phyloP scores from a whole-genome alignment of 1,140 invertebrate genomes.

The Pseudomyrmex dendroicus region DNA sequence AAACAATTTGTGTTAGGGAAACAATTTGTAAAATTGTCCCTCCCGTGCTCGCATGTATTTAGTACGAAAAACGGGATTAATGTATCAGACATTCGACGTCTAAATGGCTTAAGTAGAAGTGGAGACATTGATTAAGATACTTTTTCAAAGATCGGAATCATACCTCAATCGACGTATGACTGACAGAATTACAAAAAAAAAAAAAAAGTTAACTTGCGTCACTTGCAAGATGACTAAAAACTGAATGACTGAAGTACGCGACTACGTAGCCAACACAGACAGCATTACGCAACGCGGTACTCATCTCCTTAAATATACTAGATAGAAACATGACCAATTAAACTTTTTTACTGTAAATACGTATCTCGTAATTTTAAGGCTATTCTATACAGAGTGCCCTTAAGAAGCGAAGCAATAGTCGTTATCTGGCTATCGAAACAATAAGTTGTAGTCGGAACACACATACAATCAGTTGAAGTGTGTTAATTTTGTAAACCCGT shows the following conservation, averaged over 20 bases:
- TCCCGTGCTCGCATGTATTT: slow-evolving; percentile 64
- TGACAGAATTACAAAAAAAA: slow-evolving; percentile 77
- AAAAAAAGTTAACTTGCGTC: slow-evolving; percentile 57
- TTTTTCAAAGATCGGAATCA: slow-evolving; percentile 66
- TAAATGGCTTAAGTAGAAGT: slow-evolving; percentile 72
- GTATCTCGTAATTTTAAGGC: slow-evolving; percentile 83
- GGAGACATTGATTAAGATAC: slow-evolving; percentile 69
- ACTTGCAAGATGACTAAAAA: slow-evolving; percentile 77
- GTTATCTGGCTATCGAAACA: slow-evolving; percentile 19
- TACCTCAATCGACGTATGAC: slow-evolving; percentile 79
- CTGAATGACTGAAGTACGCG: slow-evolving; percentile 80
- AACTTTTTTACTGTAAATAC: slow-evolving; percentile 85
- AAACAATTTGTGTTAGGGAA: slow-evolving; percentile 57
- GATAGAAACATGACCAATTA: slow-evolving; percentile 83
- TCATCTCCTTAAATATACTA: slow-evolving; percentile 78
- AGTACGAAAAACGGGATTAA: slow-evolving; percentile 64
- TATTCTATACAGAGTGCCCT: slow-evolving; percentile 82
- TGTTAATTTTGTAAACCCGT: background rate
- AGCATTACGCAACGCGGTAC: slow-evolving; percentile 81
- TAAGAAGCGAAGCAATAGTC: slow-evolving; percentile 60
- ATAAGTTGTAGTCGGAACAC: background rate
- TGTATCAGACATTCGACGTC: slow-evolving; percentile 65
- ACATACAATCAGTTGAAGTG: background rate
- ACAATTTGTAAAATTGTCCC: slow-evolving; percentile 37
- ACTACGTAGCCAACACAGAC: slow-evolving; percentile 80